Conservation (phyloP, 64 coral and sea anemone species). For the Montipora efflorescens region DNA sequence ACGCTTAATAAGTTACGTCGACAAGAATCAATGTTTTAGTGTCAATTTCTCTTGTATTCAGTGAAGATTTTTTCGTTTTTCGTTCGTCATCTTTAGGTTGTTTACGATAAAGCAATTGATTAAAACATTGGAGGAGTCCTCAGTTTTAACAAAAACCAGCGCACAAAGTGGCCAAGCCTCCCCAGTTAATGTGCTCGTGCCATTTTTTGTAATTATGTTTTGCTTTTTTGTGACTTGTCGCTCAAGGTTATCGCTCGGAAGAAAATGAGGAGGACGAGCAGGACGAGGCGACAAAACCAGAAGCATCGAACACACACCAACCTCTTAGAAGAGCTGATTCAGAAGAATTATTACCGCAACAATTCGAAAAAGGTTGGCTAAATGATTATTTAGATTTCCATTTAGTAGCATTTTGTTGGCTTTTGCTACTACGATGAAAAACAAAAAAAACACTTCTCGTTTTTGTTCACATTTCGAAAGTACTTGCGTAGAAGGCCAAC, state of each 20-base stretch:
- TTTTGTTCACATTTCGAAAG: no score
- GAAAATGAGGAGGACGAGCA: not conserved
- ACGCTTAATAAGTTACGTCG: no score
- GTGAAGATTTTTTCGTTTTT: no score
- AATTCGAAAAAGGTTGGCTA: conserved; percentile 9
- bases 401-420: no score
- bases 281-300: not conserved
- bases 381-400: not conserved
- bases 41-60: no score
- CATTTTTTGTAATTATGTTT: not conserved
- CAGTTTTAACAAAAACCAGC: not conserved
- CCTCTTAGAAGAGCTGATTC: conserved; percentile 31
- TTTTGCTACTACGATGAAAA: no score
- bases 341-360: not conserved
- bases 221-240: not conserved
- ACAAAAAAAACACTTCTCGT: no score
- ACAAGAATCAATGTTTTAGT: no score
- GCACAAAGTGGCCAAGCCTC: not conserved
- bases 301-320: not conserved
- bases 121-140: not conserved
- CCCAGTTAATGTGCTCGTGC: not conserved
- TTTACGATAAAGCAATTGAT: no score
- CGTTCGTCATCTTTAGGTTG: no score
- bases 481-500: no score
- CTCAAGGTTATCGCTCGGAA: not conserved